Conservation (phyloP, 1,140 invertebrate species). For the Meloidogyne floridensis region DNA sequence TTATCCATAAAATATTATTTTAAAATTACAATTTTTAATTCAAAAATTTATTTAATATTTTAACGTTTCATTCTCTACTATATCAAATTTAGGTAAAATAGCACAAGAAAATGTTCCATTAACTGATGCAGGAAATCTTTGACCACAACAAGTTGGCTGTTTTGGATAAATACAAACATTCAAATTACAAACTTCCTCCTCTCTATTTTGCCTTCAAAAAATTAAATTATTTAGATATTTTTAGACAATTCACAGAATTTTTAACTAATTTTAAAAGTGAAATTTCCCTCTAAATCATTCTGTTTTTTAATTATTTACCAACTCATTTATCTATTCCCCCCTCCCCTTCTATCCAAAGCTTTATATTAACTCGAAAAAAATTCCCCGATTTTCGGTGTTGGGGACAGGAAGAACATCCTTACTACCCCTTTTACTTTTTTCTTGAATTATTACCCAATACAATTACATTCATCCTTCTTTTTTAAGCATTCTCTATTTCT, state of each 20-base stretch:
- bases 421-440: not conserved
- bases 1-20: no score
- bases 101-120: slow-evolving; percentile 6
- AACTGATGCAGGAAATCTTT: slow-evolving; percentile 11
- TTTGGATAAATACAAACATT: slow-evolving; percentile 25
- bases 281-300: no score
- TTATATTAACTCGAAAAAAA: not conserved
- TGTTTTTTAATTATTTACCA: no score
- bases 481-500: slow-evolving; percentile 20
- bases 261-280: no score
- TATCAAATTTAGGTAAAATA: not conserved
- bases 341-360: no score
- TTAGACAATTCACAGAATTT: not conserved
- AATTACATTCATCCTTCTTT: not conserved
- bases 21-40: not conserved
- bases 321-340: no score
- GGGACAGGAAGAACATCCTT: no score
- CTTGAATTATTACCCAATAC: slow-evolving; percentile 8
- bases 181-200: slow-evolving; percentile 28
- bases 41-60: not conserved
- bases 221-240: not conserved
- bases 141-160: slow-evolving; percentile 15
- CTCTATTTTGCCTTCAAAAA: slow-evolving; percentile 8
- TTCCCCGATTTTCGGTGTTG: no score
- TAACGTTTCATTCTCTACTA: not conserved